Evolutionary conservation across 2,113 vertebrate species (phyloP).

Genomic region (Nyctibius bracteatus): DNA sequence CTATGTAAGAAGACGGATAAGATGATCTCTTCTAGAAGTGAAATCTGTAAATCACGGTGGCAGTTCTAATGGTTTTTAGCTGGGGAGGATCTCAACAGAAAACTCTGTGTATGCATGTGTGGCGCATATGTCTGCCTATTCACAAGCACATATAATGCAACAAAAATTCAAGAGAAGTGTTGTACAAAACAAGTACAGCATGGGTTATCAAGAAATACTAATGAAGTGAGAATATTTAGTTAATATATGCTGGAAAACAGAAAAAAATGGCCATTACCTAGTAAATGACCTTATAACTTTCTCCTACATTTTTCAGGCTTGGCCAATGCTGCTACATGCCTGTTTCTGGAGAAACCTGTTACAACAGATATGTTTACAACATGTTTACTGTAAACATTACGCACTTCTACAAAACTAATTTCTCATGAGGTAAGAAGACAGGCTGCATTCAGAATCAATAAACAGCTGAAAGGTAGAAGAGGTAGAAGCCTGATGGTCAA

Average conservation of each 20-base stretch:
- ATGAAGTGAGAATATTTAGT: not conserved
- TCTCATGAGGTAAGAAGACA: not conserved
- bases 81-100: not conserved
- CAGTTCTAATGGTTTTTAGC: not conserved
- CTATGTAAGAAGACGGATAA: not conserved
- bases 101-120: rapidly evolving
- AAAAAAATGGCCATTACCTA: not conserved
- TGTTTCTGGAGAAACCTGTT: not conserved
- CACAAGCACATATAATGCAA: not conserved
- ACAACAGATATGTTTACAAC: not conserved
- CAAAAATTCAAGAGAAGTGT: not conserved
- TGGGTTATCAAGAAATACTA: not conserved
- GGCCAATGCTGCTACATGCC: not conserved
- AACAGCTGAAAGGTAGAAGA: not conserved
- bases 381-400: not conserved
- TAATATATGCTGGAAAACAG: not conserved
- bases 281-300: not conserved
- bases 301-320: not conserved
- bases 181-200: not conserved
- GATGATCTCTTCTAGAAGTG: not conserved
- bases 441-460: not conserved
- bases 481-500: not conserved
- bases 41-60: not conserved
- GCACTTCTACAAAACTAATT: not conserved
- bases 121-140: not conserved